Base-by-base conservation (phyloP, 2,888 invertebrate genomes). In the Lepidochitona cinerea region DNA sequence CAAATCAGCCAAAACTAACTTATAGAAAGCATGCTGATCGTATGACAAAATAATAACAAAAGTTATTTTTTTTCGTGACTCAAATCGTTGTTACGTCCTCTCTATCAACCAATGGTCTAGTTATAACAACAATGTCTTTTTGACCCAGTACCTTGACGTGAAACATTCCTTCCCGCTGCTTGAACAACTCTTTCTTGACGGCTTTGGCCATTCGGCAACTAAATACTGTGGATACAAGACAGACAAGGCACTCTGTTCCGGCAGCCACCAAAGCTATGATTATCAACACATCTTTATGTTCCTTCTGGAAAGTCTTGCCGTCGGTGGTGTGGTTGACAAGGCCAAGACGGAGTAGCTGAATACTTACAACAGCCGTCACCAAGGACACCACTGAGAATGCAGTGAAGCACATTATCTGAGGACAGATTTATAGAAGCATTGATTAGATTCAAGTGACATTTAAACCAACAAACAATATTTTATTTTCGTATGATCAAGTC, bases 341-440 rank as follows among this genome's bases (percentile, higher is more conserved):
- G 4, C 91, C 91, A n/a, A 90, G 87, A n/a, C 91, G 80, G 68
- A 91, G 84, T 66, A 91, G 85, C 80, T 91, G 91, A 66, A 91
- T 91, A 79, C 89, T 90, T 71, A 91, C 90, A 33, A 90, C 87
- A 0, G 88, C 87, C 23, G 89, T 88, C 35, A 91, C 89, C 83
- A 91, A 81, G 54, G 91, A 90, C 26, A 91, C 90, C 68, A 90
- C 86, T 32, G 89, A 89, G 74, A 89, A 89, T 5, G 91, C 91
- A 18, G 89, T 89, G 81, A 90, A 91, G 72, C 90, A 90, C 88
- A 91, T 88, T 68, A 91, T 91, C 91, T 91, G 88, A 71, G 85
- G n/a, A n/a, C n/a, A n/a, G n/a, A n/a, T n/a, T n/a, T n/a, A n/a
- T n/a, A n/a, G n/a, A n/a, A n/a, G n/a, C n/a, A n/a, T n/a, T n/a